These are phyloP conservation scores for Cataglyphis hispanica DNA, from an alignment of 1,140 invertebrate genomes.

Conservation along the genomic window DNA sequence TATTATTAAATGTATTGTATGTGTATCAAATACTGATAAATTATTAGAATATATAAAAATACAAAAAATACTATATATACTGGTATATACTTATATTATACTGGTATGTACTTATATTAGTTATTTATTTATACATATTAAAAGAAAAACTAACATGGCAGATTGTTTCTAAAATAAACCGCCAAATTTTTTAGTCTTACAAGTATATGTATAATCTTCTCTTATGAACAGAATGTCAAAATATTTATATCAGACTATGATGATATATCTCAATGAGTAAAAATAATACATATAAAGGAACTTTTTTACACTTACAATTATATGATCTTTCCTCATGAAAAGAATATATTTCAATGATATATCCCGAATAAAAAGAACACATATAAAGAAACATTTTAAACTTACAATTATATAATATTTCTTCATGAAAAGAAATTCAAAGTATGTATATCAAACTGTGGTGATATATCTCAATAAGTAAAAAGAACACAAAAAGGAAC, in stretches of 20 bases:
- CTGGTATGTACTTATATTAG: too few species aligned
- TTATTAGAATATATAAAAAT: not conserved
- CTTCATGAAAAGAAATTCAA: not conserved
- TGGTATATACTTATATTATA: too few species aligned
- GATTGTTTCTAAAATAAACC: not conserved
- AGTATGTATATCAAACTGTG: not conserved
- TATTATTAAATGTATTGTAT: not conserved
- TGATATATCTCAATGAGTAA: not conserved
- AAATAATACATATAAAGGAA: slow-evolving; percentile 10
- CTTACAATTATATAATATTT: not conserved
- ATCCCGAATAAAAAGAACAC: not conserved
- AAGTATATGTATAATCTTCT: not conserved
- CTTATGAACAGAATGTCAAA: not conserved
- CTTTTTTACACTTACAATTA: not conserved
- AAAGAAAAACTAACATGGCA: not conserved
- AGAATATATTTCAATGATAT: not conserved
- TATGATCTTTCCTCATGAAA: not conserved
- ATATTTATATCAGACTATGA: not conserved
- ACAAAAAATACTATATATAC: not conserved
- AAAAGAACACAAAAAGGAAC: not conserved
- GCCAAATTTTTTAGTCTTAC: not conserved
- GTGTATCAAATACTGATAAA: not conserved
- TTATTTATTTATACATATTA: not conserved
- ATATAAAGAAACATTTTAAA: slow-evolving; percentile 20
- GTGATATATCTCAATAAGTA: not conserved